Percentiles rank a stretch among this genome's conserved stretches.
phyloP scores from a whole-genome alignment of 2,888 invertebrate genomes.

The Sericinus montela region DNA sequence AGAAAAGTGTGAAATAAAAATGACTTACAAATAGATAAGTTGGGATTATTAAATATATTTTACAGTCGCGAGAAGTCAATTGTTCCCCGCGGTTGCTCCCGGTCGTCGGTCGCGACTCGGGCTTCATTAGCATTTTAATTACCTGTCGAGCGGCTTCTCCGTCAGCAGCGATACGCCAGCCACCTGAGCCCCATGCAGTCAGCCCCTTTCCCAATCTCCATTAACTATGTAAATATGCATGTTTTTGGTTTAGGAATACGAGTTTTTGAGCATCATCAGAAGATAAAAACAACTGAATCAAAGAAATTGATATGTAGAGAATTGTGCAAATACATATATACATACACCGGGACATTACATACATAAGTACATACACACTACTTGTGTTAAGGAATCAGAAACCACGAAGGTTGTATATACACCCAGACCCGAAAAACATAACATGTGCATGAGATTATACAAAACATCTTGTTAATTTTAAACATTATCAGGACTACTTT shows the following conservation, averaged over 20 bases:
- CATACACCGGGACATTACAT: too few relatives aligned
- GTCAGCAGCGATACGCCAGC: constrained; percentile 15
- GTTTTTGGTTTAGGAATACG: constrained; percentile 31
- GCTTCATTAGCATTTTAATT: constrained; percentile 74
- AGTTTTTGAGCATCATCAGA: neutral
- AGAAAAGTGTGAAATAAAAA: too few relatives aligned
- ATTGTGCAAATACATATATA: too few relatives aligned
- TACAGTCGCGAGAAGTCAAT: constrained; percentile 25
- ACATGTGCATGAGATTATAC: too few relatives aligned
- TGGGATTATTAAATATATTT: constrained; percentile 1
- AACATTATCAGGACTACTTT: too few relatives aligned
- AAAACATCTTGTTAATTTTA: too few relatives aligned
- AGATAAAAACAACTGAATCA: too few relatives aligned
- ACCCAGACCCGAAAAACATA: too few relatives aligned
- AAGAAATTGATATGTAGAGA: too few relatives aligned
- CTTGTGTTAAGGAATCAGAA: too few relatives aligned
- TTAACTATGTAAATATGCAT: constrained; percentile 38
- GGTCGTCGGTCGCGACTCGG: constrained; percentile 25
- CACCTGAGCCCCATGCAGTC: constrained; percentile 24
- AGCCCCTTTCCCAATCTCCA: constrained; percentile 14
- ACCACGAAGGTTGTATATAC: too few relatives aligned
- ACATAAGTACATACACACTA: too few relatives aligned
- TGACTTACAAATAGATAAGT: neutral
- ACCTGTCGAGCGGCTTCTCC: constrained; percentile 38
- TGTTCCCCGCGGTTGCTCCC: constrained; percentile 2